These are phyloP conservation scores for Meliscaeva auricollis DNA, from an alignment of 2,888 invertebrate species.

Conservation along the genomic window DNA sequence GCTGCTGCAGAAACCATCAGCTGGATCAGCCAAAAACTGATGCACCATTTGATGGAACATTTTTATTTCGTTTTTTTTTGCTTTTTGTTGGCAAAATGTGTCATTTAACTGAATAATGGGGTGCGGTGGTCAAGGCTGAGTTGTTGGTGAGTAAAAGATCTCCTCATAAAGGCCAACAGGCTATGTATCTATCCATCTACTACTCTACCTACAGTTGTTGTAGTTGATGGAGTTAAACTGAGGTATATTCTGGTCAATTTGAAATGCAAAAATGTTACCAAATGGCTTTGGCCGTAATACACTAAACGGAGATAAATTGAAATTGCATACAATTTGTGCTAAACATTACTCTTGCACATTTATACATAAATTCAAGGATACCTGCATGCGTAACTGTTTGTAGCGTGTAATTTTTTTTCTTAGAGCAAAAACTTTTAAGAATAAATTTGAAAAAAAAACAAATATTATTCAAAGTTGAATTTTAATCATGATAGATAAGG, in stretches of 20 bases:
- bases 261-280: conserved; percentile 66
- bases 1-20: conserved; percentile 4
- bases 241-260: conserved; percentile 65
- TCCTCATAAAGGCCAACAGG: neutral
- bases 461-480: too few species aligned
- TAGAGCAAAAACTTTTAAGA: too few species aligned
- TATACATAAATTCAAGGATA: too few species aligned
- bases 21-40: conserved; percentile 27
- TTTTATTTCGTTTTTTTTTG: conserved; percentile 15
- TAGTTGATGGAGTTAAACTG: conserved; percentile 60
- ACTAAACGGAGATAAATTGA: conserved; percentile 70
- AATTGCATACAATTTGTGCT: conserved; percentile 64
- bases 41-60: conserved; percentile 35
- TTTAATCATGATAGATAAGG: too few species aligned
- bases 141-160: conserved; percentile 4
- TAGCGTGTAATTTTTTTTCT: too few species aligned
- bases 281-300: conserved; percentile 46
- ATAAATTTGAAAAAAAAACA: too few species aligned
- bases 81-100: conserved; percentile 14
- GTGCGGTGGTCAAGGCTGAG: conserved; percentile 11
- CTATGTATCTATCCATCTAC: too few species aligned
- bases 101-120: conserved; percentile 16
- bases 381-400: too few species aligned
- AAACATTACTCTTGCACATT: neutral
- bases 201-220: neutral